Conservation (phyloP, 2,113 vertebrate species). For the Ctenodactylus gundi region DNA sequence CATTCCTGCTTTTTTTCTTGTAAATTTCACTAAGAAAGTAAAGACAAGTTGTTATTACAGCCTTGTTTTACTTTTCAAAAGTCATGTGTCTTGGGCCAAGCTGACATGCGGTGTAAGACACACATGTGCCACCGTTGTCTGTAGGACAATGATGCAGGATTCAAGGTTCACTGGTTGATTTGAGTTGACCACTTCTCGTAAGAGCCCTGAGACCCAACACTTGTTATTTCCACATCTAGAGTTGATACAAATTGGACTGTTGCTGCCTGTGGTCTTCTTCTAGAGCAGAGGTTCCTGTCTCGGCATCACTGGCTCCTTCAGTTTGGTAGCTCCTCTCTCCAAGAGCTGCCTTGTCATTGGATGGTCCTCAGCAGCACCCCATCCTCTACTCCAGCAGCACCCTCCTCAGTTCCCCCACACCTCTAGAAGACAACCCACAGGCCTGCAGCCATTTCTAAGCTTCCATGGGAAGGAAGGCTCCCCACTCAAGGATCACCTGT, state of each 20-base stretch:
- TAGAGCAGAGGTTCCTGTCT: background rate
- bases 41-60: background rate
- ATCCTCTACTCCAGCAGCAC: background rate
- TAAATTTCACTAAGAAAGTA: background rate
- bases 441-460: background rate
- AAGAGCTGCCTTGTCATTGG: background rate
- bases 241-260: background rate
- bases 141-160: background rate
- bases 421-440: background rate
- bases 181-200: background rate
- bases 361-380: background rate
- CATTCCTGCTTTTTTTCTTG: slow-evolving; percentile 26
- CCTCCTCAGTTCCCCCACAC: background rate
- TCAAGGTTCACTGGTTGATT: background rate
- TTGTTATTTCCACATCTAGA: no score
- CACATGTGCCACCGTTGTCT: background rate
- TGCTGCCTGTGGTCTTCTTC: background rate
- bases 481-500: background rate
- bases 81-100: background rate
- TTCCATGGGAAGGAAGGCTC: background rate
- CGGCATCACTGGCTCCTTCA: background rate
- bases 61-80: background rate
- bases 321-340: background rate
- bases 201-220: no score
- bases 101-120: background rate